Evolutionary conservation across 2,888 invertebrate genomes (phyloP).

Genomic region (Eurytoma californica): DNA sequence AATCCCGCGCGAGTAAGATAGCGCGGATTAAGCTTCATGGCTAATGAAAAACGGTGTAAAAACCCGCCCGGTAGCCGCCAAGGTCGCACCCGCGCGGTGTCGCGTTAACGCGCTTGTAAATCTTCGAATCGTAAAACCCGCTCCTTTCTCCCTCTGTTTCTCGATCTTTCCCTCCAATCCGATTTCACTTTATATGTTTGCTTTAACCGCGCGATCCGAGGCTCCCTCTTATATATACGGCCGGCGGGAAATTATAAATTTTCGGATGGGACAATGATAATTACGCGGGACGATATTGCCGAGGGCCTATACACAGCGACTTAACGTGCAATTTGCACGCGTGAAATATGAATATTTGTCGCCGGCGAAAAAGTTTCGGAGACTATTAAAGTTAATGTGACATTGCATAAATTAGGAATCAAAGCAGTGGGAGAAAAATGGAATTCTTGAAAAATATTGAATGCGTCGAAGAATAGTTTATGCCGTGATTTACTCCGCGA

Average conservation of each 20-base stretch:
- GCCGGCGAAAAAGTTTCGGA: too few relatives aligned
- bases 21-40: slow-evolving; percentile 62
- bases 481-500: neutral
- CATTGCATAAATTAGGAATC: neutral
- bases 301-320: too few relatives aligned
- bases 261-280: too few relatives aligned
- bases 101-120: slow-evolving; percentile 66
- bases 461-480: neutral
- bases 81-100: neutral
- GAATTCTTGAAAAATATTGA: neutral
- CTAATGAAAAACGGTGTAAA: slow-evolving; percentile 66
- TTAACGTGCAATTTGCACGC: too few relatives aligned
- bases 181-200: neutral
- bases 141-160: slow-evolving; percentile 29
- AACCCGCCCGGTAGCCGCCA: slow-evolving; percentile 59
- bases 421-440: neutral
- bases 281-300: too few relatives aligned
- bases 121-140: slow-evolving; percentile 65
- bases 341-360: too few relatives aligned
- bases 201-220: neutral
- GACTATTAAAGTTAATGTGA: too few relatives aligned
- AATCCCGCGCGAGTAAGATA: neutral
- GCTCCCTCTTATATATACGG: too few relatives aligned
- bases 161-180: slow-evolving; percentile 19
- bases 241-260: too few relatives aligned